These are phyloP conservation scores for Potamarius usumacintae DNA, from an alignment of 2,113 vertebrate genomes.

Conservation along the genomic window DNA sequence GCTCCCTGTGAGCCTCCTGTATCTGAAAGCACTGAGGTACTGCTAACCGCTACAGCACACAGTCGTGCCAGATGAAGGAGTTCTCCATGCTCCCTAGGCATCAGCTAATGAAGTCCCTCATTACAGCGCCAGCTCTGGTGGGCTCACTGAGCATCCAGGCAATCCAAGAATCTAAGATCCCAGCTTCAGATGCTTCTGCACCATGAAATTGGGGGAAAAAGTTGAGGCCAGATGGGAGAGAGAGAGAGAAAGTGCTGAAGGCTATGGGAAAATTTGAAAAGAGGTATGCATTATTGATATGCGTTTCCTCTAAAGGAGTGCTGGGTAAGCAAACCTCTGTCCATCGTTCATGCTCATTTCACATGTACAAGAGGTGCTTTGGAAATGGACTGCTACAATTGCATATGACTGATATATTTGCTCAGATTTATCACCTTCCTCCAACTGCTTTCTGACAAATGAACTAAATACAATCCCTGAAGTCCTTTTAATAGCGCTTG, in stretches of 20 bases:
- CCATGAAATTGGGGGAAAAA: not conserved
- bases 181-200: not conserved
- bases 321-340: slow-evolving; percentile 46
- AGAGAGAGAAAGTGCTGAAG: slow-evolving; percentile 4
- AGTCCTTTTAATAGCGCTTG: slow-evolving; percentile 40
- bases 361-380: not conserved
- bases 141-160: not conserved
- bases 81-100: not conserved
- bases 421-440: slow-evolving; percentile 34
- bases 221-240: not conserved
- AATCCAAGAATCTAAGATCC: slow-evolving; percentile 6
- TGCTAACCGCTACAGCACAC: not conserved
- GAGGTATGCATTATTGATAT: slow-evolving; percentile 48
- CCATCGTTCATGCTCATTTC: slow-evolving; percentile 30
- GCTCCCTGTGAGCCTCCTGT: not conserved
- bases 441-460: slow-evolving; percentile 28
- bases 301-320: slow-evolving; percentile 35
- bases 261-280: slow-evolving; percentile 38
- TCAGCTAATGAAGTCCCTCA: slow-evolving; percentile 41
- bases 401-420: slow-evolving; percentile 39
- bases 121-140: slow-evolving; percentile 12
- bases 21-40: not conserved
- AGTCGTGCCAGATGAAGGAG: not conserved
- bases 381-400: slow-evolving; percentile 35
- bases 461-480: slow-evolving; percentile 30